Evolutionary conservation across 2,113 vertebrate species (phyloP).

Genomic region (Aegithalos caudatus): DNA sequence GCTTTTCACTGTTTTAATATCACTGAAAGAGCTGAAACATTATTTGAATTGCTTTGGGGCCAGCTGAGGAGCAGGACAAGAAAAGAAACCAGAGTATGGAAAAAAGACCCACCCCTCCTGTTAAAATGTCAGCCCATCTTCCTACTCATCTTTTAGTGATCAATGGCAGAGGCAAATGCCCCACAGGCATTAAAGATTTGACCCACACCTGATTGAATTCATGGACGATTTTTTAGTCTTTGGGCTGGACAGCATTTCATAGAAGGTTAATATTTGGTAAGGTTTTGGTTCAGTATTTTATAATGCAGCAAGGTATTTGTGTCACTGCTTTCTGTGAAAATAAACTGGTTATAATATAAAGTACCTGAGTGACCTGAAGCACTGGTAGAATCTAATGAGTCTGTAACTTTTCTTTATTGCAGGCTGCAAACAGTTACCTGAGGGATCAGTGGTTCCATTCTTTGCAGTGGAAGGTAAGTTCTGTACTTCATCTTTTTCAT

Average conservation of each 20-base stretch:
- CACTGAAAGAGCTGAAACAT: background rate
- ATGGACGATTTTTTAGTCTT: background rate
- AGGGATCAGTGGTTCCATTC: constrained; percentile 99
- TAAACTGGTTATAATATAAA: background rate
- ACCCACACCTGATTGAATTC: background rate
- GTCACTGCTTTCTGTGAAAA: background rate
- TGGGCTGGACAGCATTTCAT: background rate
- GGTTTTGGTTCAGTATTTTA: background rate
- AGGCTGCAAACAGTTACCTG: constrained; percentile 99
- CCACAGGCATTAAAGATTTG: background rate
- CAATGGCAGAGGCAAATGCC: background rate
- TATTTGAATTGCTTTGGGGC: background rate
- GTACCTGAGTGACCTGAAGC: background rate
- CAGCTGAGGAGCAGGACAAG: background rate
- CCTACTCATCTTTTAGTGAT: background rate
- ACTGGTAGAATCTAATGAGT: background rate
- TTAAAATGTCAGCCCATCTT: background rate
- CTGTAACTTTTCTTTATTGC: constrained; percentile 46
- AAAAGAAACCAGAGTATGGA: background rate
- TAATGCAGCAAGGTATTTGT: background rate
- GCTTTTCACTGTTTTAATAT: background rate
- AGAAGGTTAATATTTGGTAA: background rate
- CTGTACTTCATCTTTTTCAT: background rate
- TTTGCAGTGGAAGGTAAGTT: constrained; percentile 97
- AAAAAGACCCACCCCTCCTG: background rate